Evolutionary conservation across 2,113 vertebrate genomes (phyloP).

Genomic region (Phrynosoma platyrhinos): DNA sequence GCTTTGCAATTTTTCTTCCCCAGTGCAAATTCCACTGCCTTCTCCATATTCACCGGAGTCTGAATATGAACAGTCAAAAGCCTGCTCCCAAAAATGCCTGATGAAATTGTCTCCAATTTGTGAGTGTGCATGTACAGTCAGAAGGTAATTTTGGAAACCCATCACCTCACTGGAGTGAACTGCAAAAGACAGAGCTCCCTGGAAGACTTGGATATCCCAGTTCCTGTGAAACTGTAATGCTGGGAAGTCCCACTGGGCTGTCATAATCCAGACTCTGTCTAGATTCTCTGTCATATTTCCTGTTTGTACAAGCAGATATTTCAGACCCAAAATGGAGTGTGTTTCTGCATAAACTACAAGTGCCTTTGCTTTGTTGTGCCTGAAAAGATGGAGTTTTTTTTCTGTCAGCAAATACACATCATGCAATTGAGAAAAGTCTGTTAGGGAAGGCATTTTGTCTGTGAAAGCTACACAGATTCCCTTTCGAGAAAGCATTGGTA

Average conservation of each 20-base stretch:
- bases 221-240: background rate
- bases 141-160: conserved; percentile 20
- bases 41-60: background rate
- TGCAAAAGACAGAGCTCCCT: conserved; percentile 21
- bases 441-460: background rate
- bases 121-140: background rate
- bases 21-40: background rate
- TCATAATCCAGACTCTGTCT: conserved; percentile 11
- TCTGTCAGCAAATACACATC: too few relatives aligned
- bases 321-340: background rate
- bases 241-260: background rate
- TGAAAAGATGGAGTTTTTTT: too few relatives aligned
- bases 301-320: background rate
- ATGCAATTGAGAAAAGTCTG: too few relatives aligned
- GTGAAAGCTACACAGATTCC: background rate
- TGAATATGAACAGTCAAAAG: background rate
- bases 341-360: background rate
- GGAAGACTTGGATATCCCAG: background rate
- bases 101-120: conserved; percentile 5
- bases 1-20: background rate
- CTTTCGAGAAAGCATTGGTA: background rate
- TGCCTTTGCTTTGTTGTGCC: background rate
- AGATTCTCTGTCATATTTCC: background rate
- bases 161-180: background rate
- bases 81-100: background rate